Evolutionary conservation across 2,113 vertebrate genomes (phyloP).

Genomic region (Clupea harengus): DNA sequence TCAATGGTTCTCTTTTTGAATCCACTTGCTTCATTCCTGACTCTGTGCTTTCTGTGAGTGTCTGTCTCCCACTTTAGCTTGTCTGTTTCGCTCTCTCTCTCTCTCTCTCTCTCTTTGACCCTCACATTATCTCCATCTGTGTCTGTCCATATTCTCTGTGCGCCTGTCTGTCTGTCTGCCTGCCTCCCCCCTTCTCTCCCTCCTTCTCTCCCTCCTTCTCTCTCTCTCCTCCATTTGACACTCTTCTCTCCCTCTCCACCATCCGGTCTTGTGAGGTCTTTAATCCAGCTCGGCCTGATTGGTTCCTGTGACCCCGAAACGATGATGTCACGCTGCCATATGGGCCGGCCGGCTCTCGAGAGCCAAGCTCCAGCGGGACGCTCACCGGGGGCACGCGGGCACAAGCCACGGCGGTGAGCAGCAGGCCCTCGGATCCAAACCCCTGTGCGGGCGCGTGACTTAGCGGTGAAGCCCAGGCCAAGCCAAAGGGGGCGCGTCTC

Average conservation of each 20-base stretch:
- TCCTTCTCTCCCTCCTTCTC: background rate
- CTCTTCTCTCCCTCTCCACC: conserved; percentile 38
- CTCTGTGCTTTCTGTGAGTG: background rate
- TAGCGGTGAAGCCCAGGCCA: too few species aligned
- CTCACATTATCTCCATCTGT: background rate
- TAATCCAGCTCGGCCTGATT: conserved; percentile 65
- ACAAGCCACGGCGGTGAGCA: background rate
- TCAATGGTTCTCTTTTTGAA: background rate
- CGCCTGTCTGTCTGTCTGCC: background rate
- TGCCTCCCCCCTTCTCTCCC: background rate
- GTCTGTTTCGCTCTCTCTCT: background rate
- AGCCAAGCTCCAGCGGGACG: conserved; percentile 30
- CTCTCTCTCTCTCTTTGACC: background rate
- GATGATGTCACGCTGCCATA: conserved; percentile 64
- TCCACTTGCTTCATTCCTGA: background rate
- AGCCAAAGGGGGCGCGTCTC: background rate
- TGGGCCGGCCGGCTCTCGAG: conserved; percentile 38
- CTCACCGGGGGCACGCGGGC: background rate
- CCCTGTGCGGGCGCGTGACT: too few species aligned
- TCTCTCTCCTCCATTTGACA: background rate
- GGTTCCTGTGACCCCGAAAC: conserved; percentile 58
- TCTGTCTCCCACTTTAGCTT: background rate
- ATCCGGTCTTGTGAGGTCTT: conserved; percentile 60
- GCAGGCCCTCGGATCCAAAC: background rate
- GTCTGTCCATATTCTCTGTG: conserved; percentile 51